These are phyloP conservation scores for Leptopilina drosophilae DNA, from an alignment of 2,888 invertebrate species.

Conservation along the genomic window DNA sequence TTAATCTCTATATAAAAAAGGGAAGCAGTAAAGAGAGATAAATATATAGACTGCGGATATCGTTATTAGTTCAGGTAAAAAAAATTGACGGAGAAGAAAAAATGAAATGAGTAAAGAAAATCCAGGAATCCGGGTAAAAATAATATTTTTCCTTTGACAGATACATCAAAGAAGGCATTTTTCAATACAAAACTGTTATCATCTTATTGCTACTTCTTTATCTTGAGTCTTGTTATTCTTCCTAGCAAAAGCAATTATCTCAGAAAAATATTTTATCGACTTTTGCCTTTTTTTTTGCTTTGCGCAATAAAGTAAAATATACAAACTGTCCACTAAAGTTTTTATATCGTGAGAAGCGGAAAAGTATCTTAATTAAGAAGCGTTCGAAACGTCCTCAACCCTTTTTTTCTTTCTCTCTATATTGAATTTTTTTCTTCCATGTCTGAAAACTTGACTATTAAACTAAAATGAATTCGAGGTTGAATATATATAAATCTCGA, in stretches of 20 bases:
- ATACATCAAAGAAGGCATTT: neutral
- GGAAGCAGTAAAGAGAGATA: neutral
- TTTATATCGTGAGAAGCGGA: neutral
- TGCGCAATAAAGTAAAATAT: neutral
- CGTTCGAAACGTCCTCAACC: neutral
- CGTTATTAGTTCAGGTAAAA: neutral
- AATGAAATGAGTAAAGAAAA: no score
- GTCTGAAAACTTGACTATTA: conserved; percentile 20
- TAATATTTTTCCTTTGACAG: neutral
- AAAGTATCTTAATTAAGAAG: conserved; percentile 22
- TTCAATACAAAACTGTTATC: conserved; percentile 5
- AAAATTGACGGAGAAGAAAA: neutral
- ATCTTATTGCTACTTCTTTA: neutral
- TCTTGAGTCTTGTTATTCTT: conserved; percentile 7
- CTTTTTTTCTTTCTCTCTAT: neutral
- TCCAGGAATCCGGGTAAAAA: neutral
- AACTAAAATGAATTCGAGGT: conserved; percentile 12
- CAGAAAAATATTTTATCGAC: conserved; percentile 15
- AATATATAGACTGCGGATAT: neutral
- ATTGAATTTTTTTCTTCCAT: neutral
- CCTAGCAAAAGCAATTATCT: neutral
- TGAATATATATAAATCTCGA: no score
- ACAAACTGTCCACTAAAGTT: conserved; percentile 8
- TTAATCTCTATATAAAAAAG: neutral
- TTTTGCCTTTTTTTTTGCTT: neutral